A percentile compares a stretch with the other conserved stretches of the same genome.
Evolutionary conservation across 1,140 invertebrate species (phyloP).

Genomic region (Lepidotrigona ventralis): DNA sequence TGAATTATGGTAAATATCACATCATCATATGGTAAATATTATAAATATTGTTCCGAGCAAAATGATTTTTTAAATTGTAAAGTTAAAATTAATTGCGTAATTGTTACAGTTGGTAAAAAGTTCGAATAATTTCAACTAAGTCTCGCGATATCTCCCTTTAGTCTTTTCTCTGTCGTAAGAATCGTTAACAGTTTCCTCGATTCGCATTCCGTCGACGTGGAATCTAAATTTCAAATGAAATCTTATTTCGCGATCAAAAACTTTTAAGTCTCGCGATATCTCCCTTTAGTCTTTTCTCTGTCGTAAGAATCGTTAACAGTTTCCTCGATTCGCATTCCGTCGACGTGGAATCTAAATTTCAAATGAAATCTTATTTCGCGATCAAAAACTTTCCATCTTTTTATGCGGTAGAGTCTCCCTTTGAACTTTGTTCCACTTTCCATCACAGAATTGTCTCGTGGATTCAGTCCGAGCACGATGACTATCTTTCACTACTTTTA

Average conservation of each 20-base stretch:
- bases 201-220: neutral
- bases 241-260: constrained; percentile 40
- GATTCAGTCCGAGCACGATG: constrained; percentile 8
- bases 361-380: constrained; percentile 45
- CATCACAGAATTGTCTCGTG: constrained; percentile 5
- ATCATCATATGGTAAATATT: too few species aligned
- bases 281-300: neutral
- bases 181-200: constrained; percentile 6
- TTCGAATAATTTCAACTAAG: neutral
- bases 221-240: constrained; percentile 50
- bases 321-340: neutral
- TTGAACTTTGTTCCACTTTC: constrained; percentile 22
- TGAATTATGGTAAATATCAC: too few species aligned
- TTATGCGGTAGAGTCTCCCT: neutral
- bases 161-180: neutral
- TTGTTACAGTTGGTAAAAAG: constrained; percentile 10
- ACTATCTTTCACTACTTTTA: constrained; percentile 4
- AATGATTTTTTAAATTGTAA: neutral
- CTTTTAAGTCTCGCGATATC: too few species aligned
- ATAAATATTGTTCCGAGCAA: too few species aligned
- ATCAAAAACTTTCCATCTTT: constrained; percentile 33
- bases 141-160: neutral
- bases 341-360: constrained; percentile 35
- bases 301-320: constrained; percentile 11
- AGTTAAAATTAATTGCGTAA: neutral